Evolutionary conservation across 2,113 vertebrate species (phyloP), one percentile per base, ranked within the genome.

Genomic region (Poecile atricapillus): DNA sequence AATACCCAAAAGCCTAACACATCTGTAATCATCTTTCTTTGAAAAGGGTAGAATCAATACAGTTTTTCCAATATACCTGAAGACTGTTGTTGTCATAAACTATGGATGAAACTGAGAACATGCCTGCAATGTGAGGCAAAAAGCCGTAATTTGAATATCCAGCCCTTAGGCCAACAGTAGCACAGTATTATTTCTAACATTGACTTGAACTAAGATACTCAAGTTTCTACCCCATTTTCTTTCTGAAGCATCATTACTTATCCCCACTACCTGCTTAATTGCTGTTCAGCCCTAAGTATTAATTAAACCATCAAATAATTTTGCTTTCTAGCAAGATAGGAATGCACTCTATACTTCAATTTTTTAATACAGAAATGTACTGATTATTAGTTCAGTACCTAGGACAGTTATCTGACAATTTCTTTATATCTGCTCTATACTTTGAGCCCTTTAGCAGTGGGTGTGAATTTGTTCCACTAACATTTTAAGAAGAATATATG

Each of bases 391-490:
- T 94, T 94, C 74, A 92, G 71, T 95, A 90, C 74, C 55, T 80
- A 90, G 55, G 41, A 96, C 81, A 65, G 91, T 83, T 87, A 93
- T 5, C 50, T 79, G 35, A 91, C 23, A 69, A 21, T 74, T 90
- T 90, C 89, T 95, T 89, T 76, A 3, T 28, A 69, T 63, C 91
- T 87, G 43, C 56, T 74, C 63, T 82, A 31, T 74, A 91, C 89
- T 83, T 82, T 11, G 37, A 95, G 75, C 46, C 71, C 76, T 80
- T 83, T 75, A 96, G 50, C 86, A 84, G 20, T 49, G 55, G 90
- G 76, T 37, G 84, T 92, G 77, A 70, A 89, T 95, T 96, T 97
- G 82, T 95, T 94, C 79, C 83, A 81, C 87, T 93, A 92, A 70
- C 83, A 82, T 62, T 90, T 95, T n/a, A 70, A 86, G 77, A 70